phyloP scores from a whole-genome alignment of 1,140 invertebrate genomes.

The Drosophila pectinifera region DNA sequence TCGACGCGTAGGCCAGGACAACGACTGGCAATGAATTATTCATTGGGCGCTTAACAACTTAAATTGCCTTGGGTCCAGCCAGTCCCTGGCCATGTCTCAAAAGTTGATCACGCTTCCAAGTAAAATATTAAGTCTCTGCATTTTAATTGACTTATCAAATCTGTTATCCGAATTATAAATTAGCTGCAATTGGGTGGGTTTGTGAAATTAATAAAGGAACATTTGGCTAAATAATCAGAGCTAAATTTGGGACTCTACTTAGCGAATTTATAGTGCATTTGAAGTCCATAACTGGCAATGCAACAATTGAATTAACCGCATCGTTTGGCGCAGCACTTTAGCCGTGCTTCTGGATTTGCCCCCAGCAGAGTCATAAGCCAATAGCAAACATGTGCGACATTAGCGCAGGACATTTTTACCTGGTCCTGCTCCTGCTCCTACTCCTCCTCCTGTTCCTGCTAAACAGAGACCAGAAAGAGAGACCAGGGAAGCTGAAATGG shows the following conservation, averaged over 20 bases:
- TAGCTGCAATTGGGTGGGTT: background rate
- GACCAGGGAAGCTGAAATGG: conserved; percentile 40
- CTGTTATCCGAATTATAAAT: conserved; percentile 24
- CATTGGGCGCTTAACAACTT: conserved; percentile 40
- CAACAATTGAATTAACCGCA: conserved; percentile 22
- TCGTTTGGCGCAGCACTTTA: conserved; percentile 10
- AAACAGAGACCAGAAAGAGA: conserved; percentile 4
- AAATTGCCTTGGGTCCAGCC: conserved; percentile 16
- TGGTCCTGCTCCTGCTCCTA: conserved; percentile 18
- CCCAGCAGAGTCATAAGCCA: conserved; percentile 20
- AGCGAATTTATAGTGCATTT: too few species aligned
- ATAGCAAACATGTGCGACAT: conserved; percentile 58
- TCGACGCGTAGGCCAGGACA: conserved; percentile 48
- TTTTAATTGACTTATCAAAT: conserved; percentile 47
- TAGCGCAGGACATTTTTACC: conserved; percentile 54
- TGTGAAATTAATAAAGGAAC: background rate
- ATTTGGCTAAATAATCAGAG: background rate
- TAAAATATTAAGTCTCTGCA: conserved; percentile 41
- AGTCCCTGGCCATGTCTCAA: conserved; percentile 10
- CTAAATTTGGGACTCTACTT: too few species aligned
- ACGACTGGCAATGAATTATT: conserved; percentile 64
- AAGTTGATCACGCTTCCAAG: conserved; percentile 32
- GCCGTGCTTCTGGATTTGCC: conserved; percentile 7
- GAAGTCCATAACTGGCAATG: background rate
- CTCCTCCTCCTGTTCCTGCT: conserved; percentile 1